Evolutionary conservation across 2,113 vertebrate species (phyloP).

Genomic region (Ceratotherium simum): DNA sequence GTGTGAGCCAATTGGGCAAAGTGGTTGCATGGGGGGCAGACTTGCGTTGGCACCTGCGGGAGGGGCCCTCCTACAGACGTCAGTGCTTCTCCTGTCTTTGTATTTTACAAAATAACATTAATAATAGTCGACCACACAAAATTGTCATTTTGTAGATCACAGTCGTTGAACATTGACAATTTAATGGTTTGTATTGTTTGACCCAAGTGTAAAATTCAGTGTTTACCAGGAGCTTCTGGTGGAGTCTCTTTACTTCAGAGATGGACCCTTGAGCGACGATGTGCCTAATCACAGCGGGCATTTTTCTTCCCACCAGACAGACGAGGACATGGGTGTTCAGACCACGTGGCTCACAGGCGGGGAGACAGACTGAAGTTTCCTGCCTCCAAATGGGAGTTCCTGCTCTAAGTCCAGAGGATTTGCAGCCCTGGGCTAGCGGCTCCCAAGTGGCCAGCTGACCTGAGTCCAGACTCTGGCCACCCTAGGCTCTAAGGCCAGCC

Average conservation of each 20-base stretch:
- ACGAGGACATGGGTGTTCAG: background rate
- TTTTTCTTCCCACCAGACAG: background rate
- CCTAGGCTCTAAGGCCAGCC: background rate
- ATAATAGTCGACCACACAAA: accelerated
- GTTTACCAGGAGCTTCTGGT: background rate
- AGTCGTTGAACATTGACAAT: accelerated
- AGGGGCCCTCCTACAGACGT: background rate
- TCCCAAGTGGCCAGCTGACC: accelerated
- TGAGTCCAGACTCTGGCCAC: background rate
- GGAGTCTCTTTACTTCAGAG: background rate
- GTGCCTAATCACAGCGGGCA: accelerated
- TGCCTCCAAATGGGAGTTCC: accelerated
- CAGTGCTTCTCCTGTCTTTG: no score
- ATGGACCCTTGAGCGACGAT: background rate
- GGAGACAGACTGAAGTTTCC: accelerated
- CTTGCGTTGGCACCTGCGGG: background rate
- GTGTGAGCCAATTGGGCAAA: no score
- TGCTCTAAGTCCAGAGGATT: accelerated
- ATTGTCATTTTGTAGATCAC: accelerated
- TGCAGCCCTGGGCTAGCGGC: background rate
- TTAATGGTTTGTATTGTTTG: background rate
- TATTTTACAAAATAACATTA: accelerated
- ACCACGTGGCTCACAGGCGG: accelerated
- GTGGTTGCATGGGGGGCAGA: no score
- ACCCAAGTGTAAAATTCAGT: accelerated